Conservation (phyloP, 2,113 vertebrate species). For the Pluvialis apricaria region DNA sequence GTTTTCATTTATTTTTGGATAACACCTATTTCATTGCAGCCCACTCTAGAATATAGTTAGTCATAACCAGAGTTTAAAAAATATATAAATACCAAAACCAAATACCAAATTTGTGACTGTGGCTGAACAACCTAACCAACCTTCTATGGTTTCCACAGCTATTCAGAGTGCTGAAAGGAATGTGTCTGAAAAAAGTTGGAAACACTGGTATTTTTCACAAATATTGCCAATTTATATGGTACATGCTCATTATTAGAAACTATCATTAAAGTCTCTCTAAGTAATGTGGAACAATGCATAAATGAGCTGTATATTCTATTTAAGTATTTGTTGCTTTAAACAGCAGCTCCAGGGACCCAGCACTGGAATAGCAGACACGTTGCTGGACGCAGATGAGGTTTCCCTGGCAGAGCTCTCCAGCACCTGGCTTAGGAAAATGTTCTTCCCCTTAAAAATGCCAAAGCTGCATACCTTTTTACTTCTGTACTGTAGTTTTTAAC, state of each 20-base stretch:
- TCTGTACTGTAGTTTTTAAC: not conserved
- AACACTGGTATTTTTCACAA: not conserved
- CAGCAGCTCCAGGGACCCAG: not conserved
- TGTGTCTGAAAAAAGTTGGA: not conserved
- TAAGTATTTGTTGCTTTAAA: constrained; percentile 2
- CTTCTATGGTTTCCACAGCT: not conserved
- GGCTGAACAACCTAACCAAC: not conserved
- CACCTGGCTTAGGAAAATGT: constrained; percentile 1
- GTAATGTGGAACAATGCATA: not conserved
- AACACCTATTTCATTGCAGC: not conserved
- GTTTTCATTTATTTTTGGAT: not conserved
- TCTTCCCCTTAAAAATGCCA: not conserved
- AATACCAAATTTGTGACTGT: not conserved
- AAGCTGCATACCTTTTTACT: not conserved
- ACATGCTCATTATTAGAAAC: not conserved
- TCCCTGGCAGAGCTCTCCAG: not conserved
- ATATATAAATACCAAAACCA: not conserved
- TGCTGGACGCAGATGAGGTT: not conserved
- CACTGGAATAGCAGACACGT: not conserved
- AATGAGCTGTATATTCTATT: not conserved
- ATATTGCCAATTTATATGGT: not conserved
- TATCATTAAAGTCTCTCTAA: not conserved
- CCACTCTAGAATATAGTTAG: not conserved
- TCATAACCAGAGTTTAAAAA: not conserved
- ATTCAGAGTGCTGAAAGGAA: not conserved